Conservation (phyloP, 2,888 invertebrate genomes). For the Tenodera sinensis region DNA sequence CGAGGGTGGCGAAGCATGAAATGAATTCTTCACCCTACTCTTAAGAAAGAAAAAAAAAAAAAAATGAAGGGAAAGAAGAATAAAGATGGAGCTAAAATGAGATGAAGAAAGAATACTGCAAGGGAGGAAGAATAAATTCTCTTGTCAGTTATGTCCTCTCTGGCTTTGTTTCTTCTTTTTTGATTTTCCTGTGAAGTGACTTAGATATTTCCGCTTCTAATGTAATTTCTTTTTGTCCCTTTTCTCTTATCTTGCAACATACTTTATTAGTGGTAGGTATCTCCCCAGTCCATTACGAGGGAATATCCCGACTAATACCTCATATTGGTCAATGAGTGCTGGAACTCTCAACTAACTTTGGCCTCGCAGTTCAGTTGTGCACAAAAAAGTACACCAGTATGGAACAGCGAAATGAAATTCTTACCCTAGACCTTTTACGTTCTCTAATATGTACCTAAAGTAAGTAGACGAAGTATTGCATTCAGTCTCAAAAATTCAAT, state of each 20-base stretch:
- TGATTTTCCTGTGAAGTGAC: not conserved
- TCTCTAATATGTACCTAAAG: no score
- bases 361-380: no score
- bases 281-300: not conserved
- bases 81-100: not conserved
- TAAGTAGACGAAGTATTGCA: no score
- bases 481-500: no score
- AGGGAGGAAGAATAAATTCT: conserved; percentile 22
- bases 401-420: no score
- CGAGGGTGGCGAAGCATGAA: conserved; percentile 29
- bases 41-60: conserved; percentile 1
- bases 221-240: not conserved
- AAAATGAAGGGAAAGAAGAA: not conserved
- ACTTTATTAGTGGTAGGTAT: not conserved
- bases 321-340: not conserved
- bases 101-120: not conserved
- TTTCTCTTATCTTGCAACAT: not conserved
- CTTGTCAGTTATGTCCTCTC: conserved; percentile 20
- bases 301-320: not conserved
- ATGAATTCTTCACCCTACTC: conserved; percentile 22
- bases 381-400: no score
- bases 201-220: not conserved
- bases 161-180: not conserved
- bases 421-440: no score
- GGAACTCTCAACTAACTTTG: no score